Evolutionary conservation across 2,113 vertebrate genomes (phyloP).

Genomic region (Apaloderma vittatum): DNA sequence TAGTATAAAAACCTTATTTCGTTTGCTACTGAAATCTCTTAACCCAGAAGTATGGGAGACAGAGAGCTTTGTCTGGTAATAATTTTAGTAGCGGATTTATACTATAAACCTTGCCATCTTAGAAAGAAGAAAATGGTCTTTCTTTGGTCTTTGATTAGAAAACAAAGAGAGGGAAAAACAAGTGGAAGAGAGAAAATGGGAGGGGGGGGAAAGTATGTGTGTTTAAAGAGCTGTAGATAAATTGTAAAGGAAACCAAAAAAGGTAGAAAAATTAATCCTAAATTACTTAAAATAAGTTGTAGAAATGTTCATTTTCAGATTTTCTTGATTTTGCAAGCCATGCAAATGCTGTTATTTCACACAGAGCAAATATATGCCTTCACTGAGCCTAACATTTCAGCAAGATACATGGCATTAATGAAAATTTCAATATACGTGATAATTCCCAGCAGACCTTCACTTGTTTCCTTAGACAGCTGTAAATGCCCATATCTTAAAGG

Average conservation of each 20-base stretch:
- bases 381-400: background rate
- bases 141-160: background rate
- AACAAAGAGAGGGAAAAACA: background rate
- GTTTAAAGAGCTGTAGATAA: background rate
- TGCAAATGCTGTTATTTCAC: background rate
- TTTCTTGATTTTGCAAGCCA: background rate
- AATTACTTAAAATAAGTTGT: background rate
- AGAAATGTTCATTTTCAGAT: background rate
- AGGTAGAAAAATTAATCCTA: background rate
- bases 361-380: background rate
- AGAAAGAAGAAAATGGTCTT: background rate
- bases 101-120: background rate
- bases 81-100: background rate
- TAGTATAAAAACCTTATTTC: background rate
- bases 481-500: background rate
- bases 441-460: background rate
- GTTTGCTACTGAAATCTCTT: background rate
- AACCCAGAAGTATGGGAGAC: background rate
- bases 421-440: background rate
- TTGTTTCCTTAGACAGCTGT: background rate
- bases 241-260: background rate
- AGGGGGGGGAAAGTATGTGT: background rate
- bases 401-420: background rate
- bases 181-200: background rate
- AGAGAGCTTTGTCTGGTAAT: background rate